These are phyloP conservation scores for Limonius californicus DNA, from an alignment of 1,140 invertebrate species.

Conservation along the genomic window DNA sequence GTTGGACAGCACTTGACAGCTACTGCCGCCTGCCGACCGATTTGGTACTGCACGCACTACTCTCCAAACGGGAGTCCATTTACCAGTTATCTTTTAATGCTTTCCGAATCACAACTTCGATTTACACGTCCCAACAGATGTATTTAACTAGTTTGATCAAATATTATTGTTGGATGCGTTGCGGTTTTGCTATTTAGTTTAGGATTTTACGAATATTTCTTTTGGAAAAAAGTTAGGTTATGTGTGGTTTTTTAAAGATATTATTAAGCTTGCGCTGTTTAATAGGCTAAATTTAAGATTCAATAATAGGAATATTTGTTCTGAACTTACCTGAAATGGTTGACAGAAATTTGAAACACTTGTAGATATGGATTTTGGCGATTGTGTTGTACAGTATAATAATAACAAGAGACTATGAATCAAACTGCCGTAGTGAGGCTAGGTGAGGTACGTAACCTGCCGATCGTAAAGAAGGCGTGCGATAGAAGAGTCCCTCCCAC, in stretches of 20 bases:
- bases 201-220: too few species aligned
- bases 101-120: too few species aligned
- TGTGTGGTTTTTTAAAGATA: background rate
- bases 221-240: background rate
- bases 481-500: constrained; percentile 35
- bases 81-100: background rate
- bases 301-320: too few species aligned
- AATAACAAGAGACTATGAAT: constrained; percentile 15
- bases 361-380: too few species aligned
- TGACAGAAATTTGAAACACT: too few species aligned
- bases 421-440: constrained; percentile 31
- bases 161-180: too few species aligned
- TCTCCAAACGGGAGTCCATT: background rate
- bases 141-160: too few species aligned
- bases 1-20: constrained; percentile 32
- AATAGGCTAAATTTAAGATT: too few species aligned
- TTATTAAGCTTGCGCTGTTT: constrained; percentile 7
- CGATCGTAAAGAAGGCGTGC: constrained; percentile 40
- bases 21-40: constrained; percentile 32
- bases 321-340: too few species aligned
- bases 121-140: too few species aligned
- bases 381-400: too few species aligned
- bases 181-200: too few species aligned
- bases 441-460: constrained; percentile 24
- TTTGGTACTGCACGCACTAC: constrained; percentile 15